Base-by-base conservation (phyloP, 2,113 vertebrate genomes). In the Lycaon pictus region DNA sequence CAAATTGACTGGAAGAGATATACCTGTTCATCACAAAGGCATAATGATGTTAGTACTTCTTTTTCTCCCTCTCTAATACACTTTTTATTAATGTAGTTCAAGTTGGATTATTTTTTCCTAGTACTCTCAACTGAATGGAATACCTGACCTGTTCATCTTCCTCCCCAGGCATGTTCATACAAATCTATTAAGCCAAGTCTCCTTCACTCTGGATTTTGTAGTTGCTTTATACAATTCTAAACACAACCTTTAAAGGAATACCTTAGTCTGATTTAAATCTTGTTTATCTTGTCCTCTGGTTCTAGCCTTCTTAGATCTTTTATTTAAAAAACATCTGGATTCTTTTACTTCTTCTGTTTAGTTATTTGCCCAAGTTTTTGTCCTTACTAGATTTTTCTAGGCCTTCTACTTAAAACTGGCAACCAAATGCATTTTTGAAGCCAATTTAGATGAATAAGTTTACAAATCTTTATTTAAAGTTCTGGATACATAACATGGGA, bases 161-260 rank as follows among this genome's bases (percentile, higher is more conserved):
- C 55, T 81, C 5, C 22, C 19, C 17, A 85, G 65, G 5, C 25
- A 63, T 95, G 81, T 96, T 72, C 55, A 65, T 48, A 6, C 63
- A 37, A 71, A 93, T n/a, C 35, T 58, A 16, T 77, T 53, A 85
- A 86, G 32, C 27, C 60, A n/a, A 15, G 7, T 77, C 19, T 63
- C 8, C 11, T 71, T 96, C 58, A 71, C 16, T 94, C 17, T 84
- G 58, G 51, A 79, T 58, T 79, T 71, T 77, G 27, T 82, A 60
- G 63, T 94, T 96, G 87, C 63, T 96, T 55, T 94, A n/a, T 62
- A 55, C 29, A 85, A 77, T 88, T 88, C 29, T 94, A 88, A 92
- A 32, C 29, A 83, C 76, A 76, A 35, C 63, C 51, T 65, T 90
- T 79, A 63, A 90, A 56, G 69, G 37, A 74, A 16, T 9, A 19